Conservation (phyloP, 2,888 invertebrate genomes). For the Megalurothrips usitatus region DNA sequence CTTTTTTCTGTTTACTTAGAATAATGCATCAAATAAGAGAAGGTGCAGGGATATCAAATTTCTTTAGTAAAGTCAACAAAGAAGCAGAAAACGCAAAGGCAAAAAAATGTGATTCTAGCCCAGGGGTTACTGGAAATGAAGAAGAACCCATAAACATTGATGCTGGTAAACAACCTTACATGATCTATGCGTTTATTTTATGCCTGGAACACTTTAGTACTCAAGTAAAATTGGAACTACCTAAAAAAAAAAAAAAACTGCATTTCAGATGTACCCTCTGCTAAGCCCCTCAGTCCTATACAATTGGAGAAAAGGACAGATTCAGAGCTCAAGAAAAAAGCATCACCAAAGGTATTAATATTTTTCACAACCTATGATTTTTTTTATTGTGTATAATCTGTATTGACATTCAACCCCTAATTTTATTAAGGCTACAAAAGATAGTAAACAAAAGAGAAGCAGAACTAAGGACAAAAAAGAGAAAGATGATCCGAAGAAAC, state of each 20-base stretch:
- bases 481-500: background rate
- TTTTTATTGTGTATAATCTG: background rate
- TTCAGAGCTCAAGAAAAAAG: background rate
- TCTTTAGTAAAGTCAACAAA: background rate
- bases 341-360: background rate
- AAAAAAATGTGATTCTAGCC: background rate
- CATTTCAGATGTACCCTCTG: background rate
- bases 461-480: background rate
- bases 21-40: background rate
- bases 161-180: background rate
- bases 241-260: background rate
- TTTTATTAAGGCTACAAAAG: background rate
- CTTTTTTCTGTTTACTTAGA: background rate
- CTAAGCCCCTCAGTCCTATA: background rate
- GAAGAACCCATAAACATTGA: background rate
- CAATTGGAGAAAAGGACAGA: background rate
- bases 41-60: background rate
- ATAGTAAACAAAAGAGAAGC: background rate
- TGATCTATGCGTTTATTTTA: too few species aligned
- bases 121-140: background rate
- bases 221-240: too few species aligned
- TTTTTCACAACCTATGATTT: background rate
- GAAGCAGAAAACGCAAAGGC: background rate
- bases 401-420: background rate
- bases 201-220: too few species aligned